Evolutionary conservation across 2,113 vertebrate species (phyloP).

Genomic region (Polypterus senegalus): DNA sequence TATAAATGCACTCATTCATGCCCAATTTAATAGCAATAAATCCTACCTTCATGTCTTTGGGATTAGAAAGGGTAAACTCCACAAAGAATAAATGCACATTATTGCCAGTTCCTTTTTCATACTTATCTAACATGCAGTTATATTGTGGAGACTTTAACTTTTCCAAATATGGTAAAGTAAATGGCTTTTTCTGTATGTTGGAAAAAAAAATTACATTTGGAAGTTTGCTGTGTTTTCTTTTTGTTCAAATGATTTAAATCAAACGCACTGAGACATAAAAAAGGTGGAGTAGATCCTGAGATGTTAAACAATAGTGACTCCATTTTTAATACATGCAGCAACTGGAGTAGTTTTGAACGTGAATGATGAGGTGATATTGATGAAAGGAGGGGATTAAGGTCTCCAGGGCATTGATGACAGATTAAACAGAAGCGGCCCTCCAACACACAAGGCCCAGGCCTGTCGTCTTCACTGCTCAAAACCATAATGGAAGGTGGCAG

Average conservation of each 20-base stretch:
- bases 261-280: conserved; percentile 7
- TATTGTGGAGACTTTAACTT: too few relatives aligned
- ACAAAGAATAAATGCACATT: too few relatives aligned
- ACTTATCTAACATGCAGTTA: too few relatives aligned
- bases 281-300: conserved; percentile 8
- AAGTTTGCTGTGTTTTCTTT: too few relatives aligned
- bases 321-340: conserved; percentile 58
- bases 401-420: conserved; percentile 87
- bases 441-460: conserved; percentile 58
- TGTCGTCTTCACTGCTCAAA: conserved; percentile 82
- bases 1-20: too few relatives aligned
- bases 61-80: too few relatives aligned
- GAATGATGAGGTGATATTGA: conserved; percentile 74
- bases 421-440: conserved; percentile 91
- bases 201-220: too few relatives aligned
- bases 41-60: too few relatives aligned
- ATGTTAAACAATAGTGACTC: conserved; percentile 28
- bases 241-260: neutral
- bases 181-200: too few relatives aligned
- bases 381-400: conserved; percentile 79
- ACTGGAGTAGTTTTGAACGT: conserved; percentile 55
- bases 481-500: conserved; percentile 91
- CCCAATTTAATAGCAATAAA: too few relatives aligned
- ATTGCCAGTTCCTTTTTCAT: too few relatives aligned
- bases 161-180: too few relatives aligned